These are phyloP conservation scores for Gordius sp. DNA, from an alignment of 2,888 invertebrate species.

Conservation along the genomic window DNA sequence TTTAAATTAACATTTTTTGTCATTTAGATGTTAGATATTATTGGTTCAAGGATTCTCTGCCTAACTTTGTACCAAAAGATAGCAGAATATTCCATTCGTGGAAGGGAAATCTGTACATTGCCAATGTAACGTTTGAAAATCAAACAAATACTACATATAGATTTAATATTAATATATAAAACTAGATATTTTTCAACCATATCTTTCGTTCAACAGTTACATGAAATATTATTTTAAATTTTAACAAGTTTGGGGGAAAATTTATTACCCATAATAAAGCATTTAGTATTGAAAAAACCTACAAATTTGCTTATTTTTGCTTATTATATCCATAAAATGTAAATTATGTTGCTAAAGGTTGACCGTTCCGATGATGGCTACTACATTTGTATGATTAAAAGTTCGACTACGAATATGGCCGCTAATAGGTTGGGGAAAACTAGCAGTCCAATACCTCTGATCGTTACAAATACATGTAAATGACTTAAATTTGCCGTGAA, in stretches of 20 bases:
- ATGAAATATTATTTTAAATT: no score
- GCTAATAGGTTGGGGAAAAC: slow-evolving; percentile 39
- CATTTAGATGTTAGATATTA: slow-evolving; percentile 47
- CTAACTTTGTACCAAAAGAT: slow-evolving; percentile 73
- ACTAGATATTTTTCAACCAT: no score
- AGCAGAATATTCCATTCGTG: slow-evolving; percentile 66
- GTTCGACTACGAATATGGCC: slow-evolving; percentile 39
- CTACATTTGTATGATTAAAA: slow-evolving; percentile 70
- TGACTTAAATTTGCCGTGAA: no score
- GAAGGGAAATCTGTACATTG: slow-evolving; percentile 57
- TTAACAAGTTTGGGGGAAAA: no score
- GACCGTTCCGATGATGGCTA: slow-evolving; percentile 64
- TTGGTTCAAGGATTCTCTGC: slow-evolving; percentile 65
- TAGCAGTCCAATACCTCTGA: slow-evolving; percentile 56
- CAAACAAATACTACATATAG: not conserved
- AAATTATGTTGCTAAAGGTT: slow-evolving; percentile 14
- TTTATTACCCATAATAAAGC: no score
- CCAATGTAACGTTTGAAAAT: not conserved
- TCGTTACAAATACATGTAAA: slow-evolving; percentile 30
- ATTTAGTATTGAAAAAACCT: no score
- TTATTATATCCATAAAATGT: no score
- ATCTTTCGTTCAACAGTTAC: no score
- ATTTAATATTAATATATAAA: no score
- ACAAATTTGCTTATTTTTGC: no score
- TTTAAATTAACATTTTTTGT: not conserved